Evolutionary conservation across 2,888 invertebrate genomes (phyloP).

Genomic region (Netelia melanura): DNA sequence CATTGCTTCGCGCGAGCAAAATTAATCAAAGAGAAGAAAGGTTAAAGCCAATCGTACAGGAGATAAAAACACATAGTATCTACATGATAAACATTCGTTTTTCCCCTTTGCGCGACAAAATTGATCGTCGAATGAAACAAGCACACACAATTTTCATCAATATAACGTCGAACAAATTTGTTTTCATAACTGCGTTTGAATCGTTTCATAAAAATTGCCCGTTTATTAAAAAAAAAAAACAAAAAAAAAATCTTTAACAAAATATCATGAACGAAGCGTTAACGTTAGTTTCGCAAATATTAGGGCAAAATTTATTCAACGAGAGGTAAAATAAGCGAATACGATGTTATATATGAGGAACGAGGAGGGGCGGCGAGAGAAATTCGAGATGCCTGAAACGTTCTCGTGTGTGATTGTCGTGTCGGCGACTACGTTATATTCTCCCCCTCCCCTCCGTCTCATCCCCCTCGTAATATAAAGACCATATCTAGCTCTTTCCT

Average conservation of each 20-base stretch:
- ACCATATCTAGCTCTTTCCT: conserved; percentile 23
- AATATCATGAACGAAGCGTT: no score
- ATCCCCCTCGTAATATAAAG: conserved; percentile 13
- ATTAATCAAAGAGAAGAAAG: neutral
- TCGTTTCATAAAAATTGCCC: no score
- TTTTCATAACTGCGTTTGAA: no score
- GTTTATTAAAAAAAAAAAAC: no score
- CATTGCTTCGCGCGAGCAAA: no score
- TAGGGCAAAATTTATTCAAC: no score
- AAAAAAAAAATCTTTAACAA: no score
- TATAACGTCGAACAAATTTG: no score
- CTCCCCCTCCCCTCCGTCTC: neutral
- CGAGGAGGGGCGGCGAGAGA: neutral
- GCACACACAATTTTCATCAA: no score
- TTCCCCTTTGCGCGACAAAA: neutral
- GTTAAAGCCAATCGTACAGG: neutral
- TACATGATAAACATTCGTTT: neutral
- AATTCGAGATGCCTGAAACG: neutral
- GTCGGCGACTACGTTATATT: neutral
- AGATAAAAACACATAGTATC: neutral
- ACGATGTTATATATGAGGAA: neutral
- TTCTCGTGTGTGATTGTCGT: neutral
- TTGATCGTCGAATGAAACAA: no score
- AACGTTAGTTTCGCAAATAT: no score
- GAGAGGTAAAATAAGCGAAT: neutral